Base-by-base conservation (phyloP, 2,113 vertebrate species). In the Cynocephalus volans region DNA sequence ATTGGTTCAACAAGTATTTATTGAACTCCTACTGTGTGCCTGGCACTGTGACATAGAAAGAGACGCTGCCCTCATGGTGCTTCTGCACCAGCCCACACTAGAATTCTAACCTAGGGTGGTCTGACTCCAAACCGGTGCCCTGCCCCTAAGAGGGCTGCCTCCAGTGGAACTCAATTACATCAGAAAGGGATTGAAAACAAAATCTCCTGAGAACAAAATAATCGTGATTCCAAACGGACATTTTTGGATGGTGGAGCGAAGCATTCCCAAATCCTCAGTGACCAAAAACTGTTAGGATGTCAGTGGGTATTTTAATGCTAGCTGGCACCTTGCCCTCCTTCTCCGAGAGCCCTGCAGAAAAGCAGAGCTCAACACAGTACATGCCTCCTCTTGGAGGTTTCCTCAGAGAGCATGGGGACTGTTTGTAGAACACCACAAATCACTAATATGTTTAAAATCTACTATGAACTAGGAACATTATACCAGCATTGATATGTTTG, bases 181-280 rank as follows among this genome's bases (percentile, higher is more conserved):
- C 41, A 28, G 36, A 79, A 70, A 19, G 48, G 31, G 31, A 84
- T 36, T 84, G 48, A 85, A 64, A 73, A 93, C 21, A 86, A 85
- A 75, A 60, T 87, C 36, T 70, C 54, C 88, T 26, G 54, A 84
- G 45, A 93, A 72, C 56, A 76, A 75, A 89, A 77, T 48, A 72
- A 13, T 48, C 72, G 14, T 28, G 41, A 84, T 62, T 77, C n/a
- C 28, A 79, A 67, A 56, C 36, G 8, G 72, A 85, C 21, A 62
- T 62, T 79, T 90, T 58, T 69, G 15, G 33, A 52, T 77, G n/a
- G 36, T 64, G 19, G 26, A 76, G 23, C 41, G 45, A 60, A 24
- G 21, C 31, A 76, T 48, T n/a, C 11, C 8, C 15, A 83, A 62
- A 62, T 28, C 50, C 12, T 90, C 31, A 41, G 15, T 76, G 77